A percentile compares a stretch with the other conserved stretches of the same genome.
Conservation (phyloP, 2,888 invertebrate species). For the Tethea ocularis region DNA sequence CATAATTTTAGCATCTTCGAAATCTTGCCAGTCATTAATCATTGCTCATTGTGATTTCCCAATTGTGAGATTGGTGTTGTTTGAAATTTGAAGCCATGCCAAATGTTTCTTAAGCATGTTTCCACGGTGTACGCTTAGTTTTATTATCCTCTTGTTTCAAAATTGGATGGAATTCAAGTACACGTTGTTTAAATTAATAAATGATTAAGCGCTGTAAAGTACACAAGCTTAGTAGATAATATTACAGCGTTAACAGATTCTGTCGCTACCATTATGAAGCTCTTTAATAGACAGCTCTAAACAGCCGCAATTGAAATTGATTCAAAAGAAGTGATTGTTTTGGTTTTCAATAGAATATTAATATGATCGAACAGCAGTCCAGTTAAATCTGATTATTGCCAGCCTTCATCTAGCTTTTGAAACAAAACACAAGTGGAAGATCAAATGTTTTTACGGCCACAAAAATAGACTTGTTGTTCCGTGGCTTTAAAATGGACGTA, state of each 20-base stretch:
- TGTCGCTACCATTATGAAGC: neutral
- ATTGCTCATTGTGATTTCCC: conserved; percentile 10
- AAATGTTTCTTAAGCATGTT: conserved; percentile 1
- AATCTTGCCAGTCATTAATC: conserved; percentile 8
- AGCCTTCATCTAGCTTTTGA: conserved; percentile 31
- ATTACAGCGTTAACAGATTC: neutral
- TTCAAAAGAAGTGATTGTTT: conserved; percentile 1
- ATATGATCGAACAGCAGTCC: conserved; percentile 27
- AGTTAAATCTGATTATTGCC: conserved; percentile 24
- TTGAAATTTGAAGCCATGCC: conserved; percentile 2
- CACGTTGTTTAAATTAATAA: neutral
- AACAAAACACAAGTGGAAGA: conserved; percentile 34
- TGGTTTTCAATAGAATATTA: conserved; percentile 23
- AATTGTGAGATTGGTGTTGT: conserved; percentile 1
- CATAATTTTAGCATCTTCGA: conserved; percentile 8
- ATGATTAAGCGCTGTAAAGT: neutral
- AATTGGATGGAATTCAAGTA: neutral
- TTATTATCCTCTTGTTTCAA: neutral
- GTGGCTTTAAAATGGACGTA: conserved; percentile 18
- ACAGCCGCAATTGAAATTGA: neutral
- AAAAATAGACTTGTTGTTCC: conserved; percentile 30
- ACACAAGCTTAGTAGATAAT: neutral
- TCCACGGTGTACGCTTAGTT: neutral
- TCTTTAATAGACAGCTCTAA: neutral
- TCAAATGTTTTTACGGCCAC: conserved; percentile 32